A percentile compares a stretch with the other conserved stretches of the same genome.
phyloP scores from a whole-genome alignment of 2,797 vertebrate genomes.

The Myiotriccus ornatus region DNA sequence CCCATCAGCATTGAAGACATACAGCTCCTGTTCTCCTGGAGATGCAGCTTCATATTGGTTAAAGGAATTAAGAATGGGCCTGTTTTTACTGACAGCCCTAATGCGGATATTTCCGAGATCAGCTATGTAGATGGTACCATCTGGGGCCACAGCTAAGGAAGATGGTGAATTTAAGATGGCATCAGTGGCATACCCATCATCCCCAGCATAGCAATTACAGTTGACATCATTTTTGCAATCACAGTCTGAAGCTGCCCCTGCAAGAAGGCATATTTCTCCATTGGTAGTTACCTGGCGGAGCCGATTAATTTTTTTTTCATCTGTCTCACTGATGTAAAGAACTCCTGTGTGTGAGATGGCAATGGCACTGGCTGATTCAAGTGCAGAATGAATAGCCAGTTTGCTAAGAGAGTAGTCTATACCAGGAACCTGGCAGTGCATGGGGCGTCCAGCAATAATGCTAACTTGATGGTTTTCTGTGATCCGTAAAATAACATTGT shows the following conservation, averaged over 20 bases:
- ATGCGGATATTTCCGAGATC: slow-evolving; percentile 98
- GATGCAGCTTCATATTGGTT: slow-evolving; percentile 96
- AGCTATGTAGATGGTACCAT: slow-evolving; percentile 94
- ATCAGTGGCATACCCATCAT: slow-evolving; percentile 96
- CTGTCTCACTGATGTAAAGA: slow-evolving; percentile 97
- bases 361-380: slow-evolving; percentile 97
- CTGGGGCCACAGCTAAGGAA: slow-evolving; percentile 93
- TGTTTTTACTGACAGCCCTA: slow-evolving; percentile 91
- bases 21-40: slow-evolving; percentile 94
- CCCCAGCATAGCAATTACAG: slow-evolving; percentile 97
- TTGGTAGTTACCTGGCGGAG: slow-evolving; percentile 96
- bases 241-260: slow-evolving; percentile 94
- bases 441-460: slow-evolving; percentile 96
- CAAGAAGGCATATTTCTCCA: slow-evolving; percentile 96
- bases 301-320: slow-evolving; percentile 98
- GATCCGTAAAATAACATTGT: slow-evolving; percentile 97
- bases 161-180: slow-evolving; percentile 95
- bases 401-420: slow-evolving; percentile 99
- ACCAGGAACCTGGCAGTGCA: slow-evolving; percentile 98
- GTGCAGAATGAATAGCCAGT: slow-evolving; percentile 92
- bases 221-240: slow-evolving; percentile 99
- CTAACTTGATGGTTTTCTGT: slow-evolving; percentile 99
- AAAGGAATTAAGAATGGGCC: slow-evolving; percentile 84
- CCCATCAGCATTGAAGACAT: slow-evolving; percentile 92
- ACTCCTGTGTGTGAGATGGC: slow-evolving; percentile 93